Base-by-base conservation (phyloP, 2,888 invertebrate genomes). In the Cheilosia vulpina region DNA sequence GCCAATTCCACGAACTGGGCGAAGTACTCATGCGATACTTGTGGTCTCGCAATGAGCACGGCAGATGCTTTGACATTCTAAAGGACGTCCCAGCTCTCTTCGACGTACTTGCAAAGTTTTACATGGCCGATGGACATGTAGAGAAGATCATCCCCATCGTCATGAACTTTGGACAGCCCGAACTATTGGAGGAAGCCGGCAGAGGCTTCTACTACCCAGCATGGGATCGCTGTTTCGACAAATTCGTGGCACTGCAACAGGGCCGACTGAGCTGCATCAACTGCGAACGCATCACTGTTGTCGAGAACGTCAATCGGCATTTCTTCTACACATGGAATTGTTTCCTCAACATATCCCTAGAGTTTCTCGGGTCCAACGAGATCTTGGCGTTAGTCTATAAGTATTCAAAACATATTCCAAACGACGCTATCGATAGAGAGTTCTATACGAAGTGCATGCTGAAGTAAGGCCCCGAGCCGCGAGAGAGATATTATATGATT, bases 321-420 rank as follows among this genome's bases (percentile, higher is more conserved):
- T 92, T 91, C 69, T 92, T 92, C 87, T 92, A 92, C 83, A 91
- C 90, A n/a, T 92, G 92, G 92, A 92, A 91, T 79, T 91, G 91
- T 69, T 92, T 92, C 73, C 89, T 92, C 0, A 90, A 90, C 69
- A 90, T 91, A 58, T 90, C 90, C 1, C 78, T 91, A 71, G 91
- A 92, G 76, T 90, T 90, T 87, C 87, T 92, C 87, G 87, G 90
- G n/a, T 88, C 91, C 4, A 87, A 84, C 2, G 90, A 91, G 41
- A 91, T 91, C 45, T 87, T 92, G 57, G 89, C 91, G 5, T 63
- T 92, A 82, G 90, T 92, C 45, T 89, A 91, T 43, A 92, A 92
- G 85, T 92, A 92, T 90, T 90, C 92, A 15, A 89, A 91, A 55
- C 89, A 88, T 50, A 92, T 92, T 87, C 91, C 92, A 31, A 92